Percentiles rank a stretch among this genome's conserved stretches.
phyloP scores from a whole-genome alignment of 2,888 invertebrate genomes.

The Junonia oenone region DNA sequence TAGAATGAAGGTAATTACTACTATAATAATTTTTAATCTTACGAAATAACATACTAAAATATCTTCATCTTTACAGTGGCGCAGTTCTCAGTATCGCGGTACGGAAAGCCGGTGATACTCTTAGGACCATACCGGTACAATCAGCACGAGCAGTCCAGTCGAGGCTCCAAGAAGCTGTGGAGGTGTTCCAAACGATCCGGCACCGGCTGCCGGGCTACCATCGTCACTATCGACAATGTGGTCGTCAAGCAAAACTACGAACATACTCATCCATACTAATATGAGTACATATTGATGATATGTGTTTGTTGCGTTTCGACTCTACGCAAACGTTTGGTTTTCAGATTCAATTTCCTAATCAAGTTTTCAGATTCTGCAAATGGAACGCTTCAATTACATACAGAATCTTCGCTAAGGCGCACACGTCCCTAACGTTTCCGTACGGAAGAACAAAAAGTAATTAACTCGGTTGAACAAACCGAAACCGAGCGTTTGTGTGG shows the following conservation, averaged over 20 bases:
- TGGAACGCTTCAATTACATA: too few species aligned
- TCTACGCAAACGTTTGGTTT: too few species aligned
- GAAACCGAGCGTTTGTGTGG: too few species aligned
- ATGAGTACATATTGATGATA: background rate
- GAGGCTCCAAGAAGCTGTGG: slow-evolving; percentile 43
- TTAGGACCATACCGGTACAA: slow-evolving; percentile 26
- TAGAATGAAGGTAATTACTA: too few species aligned
- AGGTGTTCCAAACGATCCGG: slow-evolving; percentile 40
- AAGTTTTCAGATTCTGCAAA: too few species aligned
- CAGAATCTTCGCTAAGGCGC: too few species aligned
- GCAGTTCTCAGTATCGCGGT: slow-evolving; percentile 29
- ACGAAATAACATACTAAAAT: background rate
- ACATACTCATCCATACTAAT: slow-evolving; percentile 30
- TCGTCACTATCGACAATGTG: slow-evolving; percentile 32
- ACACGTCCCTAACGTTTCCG: too few species aligned
- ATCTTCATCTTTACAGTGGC: background rate
- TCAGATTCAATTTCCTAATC: too few species aligned
- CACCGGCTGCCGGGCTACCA: slow-evolving; percentile 32
- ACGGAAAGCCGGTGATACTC: slow-evolving; percentile 31
- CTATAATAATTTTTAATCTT: too few species aligned
- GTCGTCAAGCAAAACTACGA: slow-evolving; percentile 31
- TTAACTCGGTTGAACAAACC: too few species aligned
- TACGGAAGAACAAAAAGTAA: too few species aligned
- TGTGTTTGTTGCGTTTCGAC: too few species aligned
- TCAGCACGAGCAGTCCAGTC: slow-evolving; percentile 1